phyloP scores from a whole-genome alignment of 2,113 vertebrate genomes.

The Heterocephalus glaber region DNA sequence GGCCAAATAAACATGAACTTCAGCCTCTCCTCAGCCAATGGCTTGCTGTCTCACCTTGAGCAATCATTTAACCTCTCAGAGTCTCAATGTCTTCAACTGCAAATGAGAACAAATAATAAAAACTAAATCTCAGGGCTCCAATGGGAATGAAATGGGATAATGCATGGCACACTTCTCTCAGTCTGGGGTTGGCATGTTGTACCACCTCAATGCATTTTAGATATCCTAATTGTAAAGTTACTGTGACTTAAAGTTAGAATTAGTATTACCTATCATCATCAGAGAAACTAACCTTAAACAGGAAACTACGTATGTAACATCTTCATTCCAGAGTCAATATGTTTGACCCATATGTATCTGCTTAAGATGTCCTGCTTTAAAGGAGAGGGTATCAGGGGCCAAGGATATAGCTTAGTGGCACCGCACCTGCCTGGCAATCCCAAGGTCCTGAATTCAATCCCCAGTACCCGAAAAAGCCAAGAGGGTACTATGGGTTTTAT shows the following conservation, averaged over 20 bases:
- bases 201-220: not conserved
- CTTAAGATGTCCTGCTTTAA: not conserved
- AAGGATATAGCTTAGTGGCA: too few relatives aligned
- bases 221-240: not conserved
- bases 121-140: not conserved
- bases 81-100: not conserved
- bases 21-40: not conserved
- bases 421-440: too few relatives aligned
- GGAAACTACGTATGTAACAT: not conserved
- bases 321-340: not conserved
- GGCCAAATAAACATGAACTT: not conserved
- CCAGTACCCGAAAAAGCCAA: too few relatives aligned
- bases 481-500: not conserved
- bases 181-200: not conserved
- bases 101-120: not conserved
- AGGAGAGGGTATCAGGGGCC: not conserved
- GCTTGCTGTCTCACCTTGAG: not conserved
- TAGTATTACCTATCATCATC: not conserved
- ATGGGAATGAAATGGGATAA: not conserved
- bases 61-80: not conserved
- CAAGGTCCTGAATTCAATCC: too few relatives aligned
- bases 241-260: not conserved
- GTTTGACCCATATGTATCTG: not conserved
- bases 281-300: not conserved
- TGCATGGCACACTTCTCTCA: not conserved